These are phyloP conservation scores for Glareola pratincola DNA, from an alignment of 2,113 vertebrate genomes.

Conservation along the genomic window DNA sequence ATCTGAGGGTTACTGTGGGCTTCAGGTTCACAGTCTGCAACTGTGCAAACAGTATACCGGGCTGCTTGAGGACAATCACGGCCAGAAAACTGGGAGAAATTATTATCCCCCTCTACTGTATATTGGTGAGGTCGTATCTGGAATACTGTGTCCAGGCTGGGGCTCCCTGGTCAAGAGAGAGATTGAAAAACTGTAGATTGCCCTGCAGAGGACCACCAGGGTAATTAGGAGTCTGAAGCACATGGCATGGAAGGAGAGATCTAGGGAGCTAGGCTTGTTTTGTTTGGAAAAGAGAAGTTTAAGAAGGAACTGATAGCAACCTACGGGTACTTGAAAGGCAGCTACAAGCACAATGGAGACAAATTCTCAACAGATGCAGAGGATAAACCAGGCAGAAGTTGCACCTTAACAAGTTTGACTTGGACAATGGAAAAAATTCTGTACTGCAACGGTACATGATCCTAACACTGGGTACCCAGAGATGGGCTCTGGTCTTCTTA, in stretches of 20 bases:
- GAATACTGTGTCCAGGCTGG: neutral
- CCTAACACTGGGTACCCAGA: neutral
- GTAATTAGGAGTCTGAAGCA: neutral
- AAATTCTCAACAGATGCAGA: neutral
- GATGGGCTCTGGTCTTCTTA: neutral
- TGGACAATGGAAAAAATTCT: neutral
- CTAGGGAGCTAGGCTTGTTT: neutral
- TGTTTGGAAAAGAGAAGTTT: neutral
- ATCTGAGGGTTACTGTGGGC: neutral
- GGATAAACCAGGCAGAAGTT: neutral
- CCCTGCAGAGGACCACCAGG: neutral
- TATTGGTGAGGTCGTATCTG: neutral
- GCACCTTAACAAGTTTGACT: neutral
- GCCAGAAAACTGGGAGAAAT: neutral
- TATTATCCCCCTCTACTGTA: neutral
- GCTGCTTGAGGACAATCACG: neutral
- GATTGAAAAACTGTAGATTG: neutral
- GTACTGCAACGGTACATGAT: neutral
- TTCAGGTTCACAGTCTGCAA: neutral
- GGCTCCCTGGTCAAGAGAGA: neutral
- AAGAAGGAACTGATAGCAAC: neutral
- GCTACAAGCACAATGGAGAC: neutral
- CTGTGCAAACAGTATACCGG: neutral
- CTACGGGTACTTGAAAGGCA: neutral
- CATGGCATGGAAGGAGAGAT: neutral